Conservation (phyloP, 2,113 vertebrate species). For the Marmota monax region DNA sequence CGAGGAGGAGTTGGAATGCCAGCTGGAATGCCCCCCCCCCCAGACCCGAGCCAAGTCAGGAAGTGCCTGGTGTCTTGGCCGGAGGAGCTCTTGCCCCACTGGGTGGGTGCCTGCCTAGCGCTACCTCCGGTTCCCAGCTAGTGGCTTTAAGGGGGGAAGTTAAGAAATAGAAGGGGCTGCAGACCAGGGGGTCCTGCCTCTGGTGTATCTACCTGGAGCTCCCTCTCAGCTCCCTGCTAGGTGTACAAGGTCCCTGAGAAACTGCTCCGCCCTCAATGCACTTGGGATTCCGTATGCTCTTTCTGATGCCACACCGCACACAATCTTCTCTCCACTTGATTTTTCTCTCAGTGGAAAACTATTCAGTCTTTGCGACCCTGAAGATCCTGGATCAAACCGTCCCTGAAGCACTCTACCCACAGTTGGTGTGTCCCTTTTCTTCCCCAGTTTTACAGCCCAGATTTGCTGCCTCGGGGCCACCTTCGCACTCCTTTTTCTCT, state of each 20-base stretch:
- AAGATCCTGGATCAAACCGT: not conserved
- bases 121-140: slow-evolving; percentile 49
- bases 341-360: not conserved
- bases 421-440: fast-evolving
- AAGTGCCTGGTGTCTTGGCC: slow-evolving; percentile 71
- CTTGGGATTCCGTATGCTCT: not conserved
- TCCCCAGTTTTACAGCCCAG: not conserved
- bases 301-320: fast-evolving
- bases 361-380: not conserved
- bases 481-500: not conserved
- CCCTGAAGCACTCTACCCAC: not conserved
- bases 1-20: slow-evolving; percentile 72
- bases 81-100: not conserved
- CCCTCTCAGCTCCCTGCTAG: too few species aligned
- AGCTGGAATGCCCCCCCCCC: slow-evolving; percentile 73
- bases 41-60: slow-evolving; percentile 62
- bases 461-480: not conserved
- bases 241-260: not conserved
- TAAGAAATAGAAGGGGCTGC: not conserved
- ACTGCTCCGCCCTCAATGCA: fast-evolving
- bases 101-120: slow-evolving; percentile 30
- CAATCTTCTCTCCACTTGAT: not conserved
- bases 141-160: not conserved
- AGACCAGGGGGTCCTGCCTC: not conserved
- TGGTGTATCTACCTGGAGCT: fast-evolving